Evolutionary conservation across 2,113 vertebrate genomes (phyloP), one percentile per base, ranked within the genome.

Genomic region (Vulpes ferrilata): DNA sequence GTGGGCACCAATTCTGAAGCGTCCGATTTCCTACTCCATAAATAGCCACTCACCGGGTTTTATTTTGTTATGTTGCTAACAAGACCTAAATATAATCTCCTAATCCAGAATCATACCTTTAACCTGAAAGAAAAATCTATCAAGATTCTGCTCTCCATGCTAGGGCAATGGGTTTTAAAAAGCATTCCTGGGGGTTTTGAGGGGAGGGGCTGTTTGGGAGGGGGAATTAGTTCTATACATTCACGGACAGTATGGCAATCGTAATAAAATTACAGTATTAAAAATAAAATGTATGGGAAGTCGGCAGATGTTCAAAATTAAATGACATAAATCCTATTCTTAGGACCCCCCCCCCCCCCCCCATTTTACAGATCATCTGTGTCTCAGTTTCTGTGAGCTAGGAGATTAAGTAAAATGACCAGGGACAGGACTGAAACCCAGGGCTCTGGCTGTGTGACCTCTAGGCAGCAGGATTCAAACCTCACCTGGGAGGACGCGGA

Each of bases 41-140:
- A 62, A 78, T 6, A 48, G 19, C 59, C n/a, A 87, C 73, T 87
- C 79, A 11, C 11, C 48, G 81, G 82, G 71, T 53, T 93, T 74
- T 35, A n/a, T 57, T 69, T 62, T 57, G 17, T 51, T 35, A 6
- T 16, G 32, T 3, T 55, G 43, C 2, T 76, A 96, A 78, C 27
- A 94, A 80, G 15, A 71, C 5, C 71, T 19, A 93, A 95, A 97
- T 15, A 76, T n/a, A 90, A 60, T 65, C 69, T 83, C n/a, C 59
- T 65, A 60, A 60, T 20, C 30, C 74, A 53, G 8, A 20, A 57
- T 32, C 25, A 32, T 15, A 64, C 4, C 8, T 64, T 59, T 23
- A 69, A 83, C 20, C 32, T 11, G 2, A 79, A 19, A 78, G 10
- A 76, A 90, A 82, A 60, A 82, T 51, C 74, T 74, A 30, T 60